Evolutionary conservation across 2,797 vertebrate genomes (phyloP).

Genomic region (Synanceia verrucosa): DNA sequence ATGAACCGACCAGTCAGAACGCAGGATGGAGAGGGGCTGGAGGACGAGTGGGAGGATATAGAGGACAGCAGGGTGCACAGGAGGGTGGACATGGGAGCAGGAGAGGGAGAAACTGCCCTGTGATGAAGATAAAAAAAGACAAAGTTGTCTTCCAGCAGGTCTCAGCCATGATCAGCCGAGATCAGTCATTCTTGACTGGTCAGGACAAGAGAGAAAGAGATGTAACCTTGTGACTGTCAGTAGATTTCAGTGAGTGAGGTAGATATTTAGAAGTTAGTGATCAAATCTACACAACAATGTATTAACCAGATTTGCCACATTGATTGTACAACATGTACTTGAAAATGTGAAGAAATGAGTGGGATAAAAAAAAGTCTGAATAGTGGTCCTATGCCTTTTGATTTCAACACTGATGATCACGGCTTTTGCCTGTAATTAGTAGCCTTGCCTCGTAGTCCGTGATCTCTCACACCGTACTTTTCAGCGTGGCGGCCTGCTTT

Average conservation of each 20-base stretch:
- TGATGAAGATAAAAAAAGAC: conserved; percentile 39
- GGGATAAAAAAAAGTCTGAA: conserved; percentile 3
- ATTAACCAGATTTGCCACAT: conserved; percentile 26
- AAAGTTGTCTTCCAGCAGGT: conserved; percentile 52
- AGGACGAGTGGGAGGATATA: conserved; percentile 78
- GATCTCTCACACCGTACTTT: conserved; percentile 13
- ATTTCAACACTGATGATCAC: conserved; percentile 54
- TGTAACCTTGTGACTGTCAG: conserved; percentile 47
- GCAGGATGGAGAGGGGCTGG: conserved; percentile 50
- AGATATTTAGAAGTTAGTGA: conserved; percentile 50
- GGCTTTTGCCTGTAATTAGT: conserved; percentile 57
- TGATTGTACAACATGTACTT: conserved; percentile 19
- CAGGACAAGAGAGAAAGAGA: conserved; percentile 28
- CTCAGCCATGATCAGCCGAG: conserved; percentile 5
- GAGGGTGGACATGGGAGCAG: conserved; percentile 79
- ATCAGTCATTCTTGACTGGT: conserved; percentile 8
- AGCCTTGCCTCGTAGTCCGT: conserved; percentile 45
- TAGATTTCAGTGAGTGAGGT: conserved; percentile 53
- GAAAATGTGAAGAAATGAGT: conserved; percentile 14
- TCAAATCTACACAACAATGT: conserved; percentile 12
- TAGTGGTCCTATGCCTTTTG: conserved; percentile 43
- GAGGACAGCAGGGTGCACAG: conserved; percentile 71
- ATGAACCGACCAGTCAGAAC: conserved; percentile 62
- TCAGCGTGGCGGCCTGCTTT: conserved; percentile 53
- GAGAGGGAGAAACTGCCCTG: conserved; percentile 79